Percentiles rank a stretch among this genome's conserved stretches.
Conservation (phyloP, 2,888 invertebrate species). For the Heliconius ismenius region DNA sequence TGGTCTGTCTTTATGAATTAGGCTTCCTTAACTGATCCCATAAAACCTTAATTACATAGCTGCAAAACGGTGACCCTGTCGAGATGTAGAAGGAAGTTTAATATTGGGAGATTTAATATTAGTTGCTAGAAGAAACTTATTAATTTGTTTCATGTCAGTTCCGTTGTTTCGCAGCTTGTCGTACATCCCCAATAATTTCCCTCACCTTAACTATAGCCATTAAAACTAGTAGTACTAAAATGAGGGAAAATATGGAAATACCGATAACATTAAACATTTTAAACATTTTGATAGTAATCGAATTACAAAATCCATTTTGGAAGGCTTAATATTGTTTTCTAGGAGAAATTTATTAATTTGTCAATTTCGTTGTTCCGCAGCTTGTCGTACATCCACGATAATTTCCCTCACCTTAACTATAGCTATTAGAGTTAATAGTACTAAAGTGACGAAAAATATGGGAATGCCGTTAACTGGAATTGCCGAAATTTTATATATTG, state of each 20-base stretch:
- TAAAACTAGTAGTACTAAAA: neutral
- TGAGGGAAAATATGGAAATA: neutral
- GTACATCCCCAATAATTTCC: neutral
- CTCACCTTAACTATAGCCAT: neutral
- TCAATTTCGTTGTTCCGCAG: neutral
- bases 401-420: neutral
- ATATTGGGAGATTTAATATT: too few species aligned
- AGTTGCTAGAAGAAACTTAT: too few species aligned
- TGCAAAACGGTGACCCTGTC: neutral
- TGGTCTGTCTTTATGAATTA: too few species aligned
- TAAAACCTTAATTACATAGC: too few species aligned
- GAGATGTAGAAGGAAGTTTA: too few species aligned
- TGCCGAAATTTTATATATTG: neutral
- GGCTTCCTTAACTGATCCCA: too few species aligned
- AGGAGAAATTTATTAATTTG: too few species aligned
- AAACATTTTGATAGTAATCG: neutral
- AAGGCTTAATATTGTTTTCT: too few species aligned
- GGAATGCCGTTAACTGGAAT: neutral
- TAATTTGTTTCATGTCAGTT: too few species aligned
- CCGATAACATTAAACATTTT: neutral
- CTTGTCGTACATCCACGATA: neutral
- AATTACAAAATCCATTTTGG: too few species aligned
- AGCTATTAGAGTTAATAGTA: neutral
- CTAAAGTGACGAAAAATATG: slow-evolving; percentile 17
- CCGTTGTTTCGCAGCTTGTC: neutral